Percentiles rank a stretch among this genome's conserved stretches.
Conservation (phyloP, 2,888 invertebrate genomes). For the Pollenia labialis region DNA sequence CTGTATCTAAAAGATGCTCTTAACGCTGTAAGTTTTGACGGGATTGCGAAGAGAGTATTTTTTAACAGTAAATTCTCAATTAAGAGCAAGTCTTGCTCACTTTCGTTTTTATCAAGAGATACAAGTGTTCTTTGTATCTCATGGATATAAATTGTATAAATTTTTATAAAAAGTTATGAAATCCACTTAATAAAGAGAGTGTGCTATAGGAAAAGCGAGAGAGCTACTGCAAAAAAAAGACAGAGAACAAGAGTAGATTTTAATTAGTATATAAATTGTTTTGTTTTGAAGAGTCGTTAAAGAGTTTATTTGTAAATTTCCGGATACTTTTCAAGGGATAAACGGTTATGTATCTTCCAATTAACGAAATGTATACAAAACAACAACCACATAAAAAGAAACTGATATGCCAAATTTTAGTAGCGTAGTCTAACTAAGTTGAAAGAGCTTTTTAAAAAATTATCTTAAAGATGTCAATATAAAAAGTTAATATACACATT, state of each 20-base stretch:
- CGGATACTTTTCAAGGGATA: slow-evolving; percentile 55
- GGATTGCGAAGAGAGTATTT: background rate
- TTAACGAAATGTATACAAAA: slow-evolving; percentile 26
- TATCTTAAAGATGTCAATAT: slow-evolving; percentile 38
- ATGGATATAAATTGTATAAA: slow-evolving; percentile 5
- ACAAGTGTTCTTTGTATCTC: slow-evolving; percentile 8
- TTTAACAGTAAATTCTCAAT: background rate
- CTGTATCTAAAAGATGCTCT: slow-evolving; percentile 28
- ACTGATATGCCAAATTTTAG: background rate
- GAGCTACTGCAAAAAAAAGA: background rate
- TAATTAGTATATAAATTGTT: slow-evolving; percentile 6
- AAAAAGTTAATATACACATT: background rate
- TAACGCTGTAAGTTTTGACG: background rate
- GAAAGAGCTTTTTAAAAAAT: slow-evolving; percentile 40
- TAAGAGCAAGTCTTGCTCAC: slow-evolving; percentile 17
- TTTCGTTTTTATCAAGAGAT: background rate
- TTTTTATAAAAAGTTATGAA: slow-evolving; percentile 11
- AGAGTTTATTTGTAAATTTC: slow-evolving; percentile 44
- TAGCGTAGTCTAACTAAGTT: slow-evolving; percentile 48
- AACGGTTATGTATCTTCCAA: slow-evolving; percentile 48
- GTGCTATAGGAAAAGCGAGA: background rate
- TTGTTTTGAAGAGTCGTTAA: slow-evolving; percentile 2
- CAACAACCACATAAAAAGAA: background rate
- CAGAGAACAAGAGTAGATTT: background rate
- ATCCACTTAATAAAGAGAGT: background rate